Evolutionary conservation across 2,888 invertebrate species (phyloP).

Genomic region (Xanthostigma xanthostigma): DNA sequence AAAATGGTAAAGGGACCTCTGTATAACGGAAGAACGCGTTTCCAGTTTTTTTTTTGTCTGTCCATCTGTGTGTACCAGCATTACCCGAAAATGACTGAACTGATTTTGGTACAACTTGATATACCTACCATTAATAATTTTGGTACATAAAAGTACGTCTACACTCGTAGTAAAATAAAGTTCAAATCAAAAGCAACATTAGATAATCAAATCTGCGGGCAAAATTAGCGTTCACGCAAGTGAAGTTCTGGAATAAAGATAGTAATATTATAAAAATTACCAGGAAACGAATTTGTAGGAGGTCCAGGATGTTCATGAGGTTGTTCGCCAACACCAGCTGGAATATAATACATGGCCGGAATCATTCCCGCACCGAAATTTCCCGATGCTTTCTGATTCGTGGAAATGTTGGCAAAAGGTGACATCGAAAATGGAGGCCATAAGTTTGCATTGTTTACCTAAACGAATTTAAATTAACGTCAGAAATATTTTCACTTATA

Average conservation of each 20-base stretch:
- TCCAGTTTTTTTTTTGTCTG: too few species aligned
- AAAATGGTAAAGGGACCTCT: too few species aligned
- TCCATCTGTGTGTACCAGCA: too few species aligned
- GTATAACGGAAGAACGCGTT: too few species aligned
- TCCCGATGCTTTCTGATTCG: slow-evolving; percentile 20
- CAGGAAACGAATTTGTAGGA: slow-evolving; percentile 8
- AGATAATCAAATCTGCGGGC: neutral
- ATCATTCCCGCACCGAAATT: slow-evolving; percentile 29
- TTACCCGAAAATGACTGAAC: too few species aligned
- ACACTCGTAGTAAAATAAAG: too few species aligned
- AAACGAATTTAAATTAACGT: slow-evolving; percentile 7
- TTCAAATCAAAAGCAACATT: too few species aligned
- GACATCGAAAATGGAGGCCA: slow-evolving; percentile 46
- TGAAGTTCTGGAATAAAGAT: neutral
- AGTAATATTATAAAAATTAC: neutral
- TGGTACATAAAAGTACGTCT: too few species aligned
- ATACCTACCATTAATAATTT: too few species aligned
- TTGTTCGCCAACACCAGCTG: slow-evolving; percentile 25
- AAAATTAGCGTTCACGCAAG: too few species aligned
- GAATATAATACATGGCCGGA: slow-evolving; percentile 41
- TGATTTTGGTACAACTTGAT: too few species aligned
- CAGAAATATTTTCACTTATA: neutral
- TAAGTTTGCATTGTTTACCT: slow-evolving; percentile 32
- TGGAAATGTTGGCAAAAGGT: slow-evolving; percentile 25
- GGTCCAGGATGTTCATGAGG: slow-evolving; percentile 20